These are phyloP conservation scores for Vulpes vulpes DNA, from an alignment of 2,113 vertebrate species.

Conservation along the genomic window DNA sequence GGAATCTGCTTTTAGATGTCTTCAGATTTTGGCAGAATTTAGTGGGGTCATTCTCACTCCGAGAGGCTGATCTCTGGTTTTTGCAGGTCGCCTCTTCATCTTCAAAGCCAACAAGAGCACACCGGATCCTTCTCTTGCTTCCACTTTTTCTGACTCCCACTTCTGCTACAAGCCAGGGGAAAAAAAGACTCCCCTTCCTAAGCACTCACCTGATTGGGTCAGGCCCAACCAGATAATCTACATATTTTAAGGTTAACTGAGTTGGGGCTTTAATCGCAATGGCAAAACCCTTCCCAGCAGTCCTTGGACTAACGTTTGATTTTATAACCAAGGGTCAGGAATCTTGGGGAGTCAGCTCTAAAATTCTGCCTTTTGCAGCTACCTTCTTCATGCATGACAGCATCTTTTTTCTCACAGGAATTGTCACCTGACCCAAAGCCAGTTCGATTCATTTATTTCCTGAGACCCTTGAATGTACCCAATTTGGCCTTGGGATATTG, in stretches of 20 bases:
- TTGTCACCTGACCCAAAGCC: background rate
- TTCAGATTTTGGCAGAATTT: background rate
- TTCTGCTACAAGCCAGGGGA: background rate
- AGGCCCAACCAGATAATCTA: background rate
- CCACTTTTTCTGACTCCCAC: background rate
- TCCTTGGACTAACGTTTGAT: background rate
- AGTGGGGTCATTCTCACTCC: too few relatives aligned
- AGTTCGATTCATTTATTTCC: background rate
- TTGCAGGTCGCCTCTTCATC: background rate
- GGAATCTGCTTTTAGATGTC: background rate
- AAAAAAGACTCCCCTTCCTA: background rate
- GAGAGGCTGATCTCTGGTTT: background rate
- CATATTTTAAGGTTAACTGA: background rate
- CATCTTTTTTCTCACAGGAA: background rate
- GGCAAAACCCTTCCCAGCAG: background rate
- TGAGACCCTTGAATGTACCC: background rate
- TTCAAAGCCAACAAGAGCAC: background rate
- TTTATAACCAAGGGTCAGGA: background rate
- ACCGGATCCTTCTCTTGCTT: fast-evolving
- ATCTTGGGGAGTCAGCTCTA: background rate
- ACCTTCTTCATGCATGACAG: background rate
- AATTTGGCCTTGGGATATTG: background rate
- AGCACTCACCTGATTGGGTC: background rate
- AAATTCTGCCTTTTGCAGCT: background rate
- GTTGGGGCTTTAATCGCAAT: background rate